phyloP scores from a whole-genome alignment of 2,797 vertebrate species.

The Eulemur mongoz region DNA sequence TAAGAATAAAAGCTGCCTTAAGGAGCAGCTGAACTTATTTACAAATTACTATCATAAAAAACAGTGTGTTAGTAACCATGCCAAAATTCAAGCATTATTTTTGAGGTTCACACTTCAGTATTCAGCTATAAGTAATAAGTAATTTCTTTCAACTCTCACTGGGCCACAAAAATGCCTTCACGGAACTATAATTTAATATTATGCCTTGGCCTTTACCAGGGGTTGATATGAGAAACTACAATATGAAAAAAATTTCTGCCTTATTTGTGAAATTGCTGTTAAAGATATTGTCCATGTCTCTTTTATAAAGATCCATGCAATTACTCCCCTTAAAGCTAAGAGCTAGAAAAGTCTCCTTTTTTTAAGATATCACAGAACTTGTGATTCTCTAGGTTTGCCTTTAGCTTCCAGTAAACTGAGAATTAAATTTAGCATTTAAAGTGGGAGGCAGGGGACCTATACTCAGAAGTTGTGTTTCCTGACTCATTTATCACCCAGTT shows the following conservation, averaged over 20 bases:
- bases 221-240: background rate
- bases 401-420: slow-evolving; percentile 26
- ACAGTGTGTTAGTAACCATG: background rate
- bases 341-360: background rate
- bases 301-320: background rate
- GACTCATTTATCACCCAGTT: background rate
- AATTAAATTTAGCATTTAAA: slow-evolving; percentile 22
- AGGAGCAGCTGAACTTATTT: background rate
- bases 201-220: background rate
- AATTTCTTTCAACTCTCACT: background rate
- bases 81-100: background rate
- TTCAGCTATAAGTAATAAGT: background rate
- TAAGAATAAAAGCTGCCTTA: background rate
- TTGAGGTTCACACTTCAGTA: background rate
- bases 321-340: background rate
- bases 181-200: slow-evolving; percentile 20
- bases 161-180: background rate
- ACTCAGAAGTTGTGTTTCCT: slow-evolving; percentile 40
- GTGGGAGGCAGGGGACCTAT: background rate
- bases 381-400: background rate
- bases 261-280: background rate
- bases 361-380: background rate
- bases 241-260: background rate
- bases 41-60: background rate
- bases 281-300: background rate